Evolutionary conservation across 2,888 invertebrate species (phyloP).

Genomic region (Glaucopsyche alexis): DNA sequence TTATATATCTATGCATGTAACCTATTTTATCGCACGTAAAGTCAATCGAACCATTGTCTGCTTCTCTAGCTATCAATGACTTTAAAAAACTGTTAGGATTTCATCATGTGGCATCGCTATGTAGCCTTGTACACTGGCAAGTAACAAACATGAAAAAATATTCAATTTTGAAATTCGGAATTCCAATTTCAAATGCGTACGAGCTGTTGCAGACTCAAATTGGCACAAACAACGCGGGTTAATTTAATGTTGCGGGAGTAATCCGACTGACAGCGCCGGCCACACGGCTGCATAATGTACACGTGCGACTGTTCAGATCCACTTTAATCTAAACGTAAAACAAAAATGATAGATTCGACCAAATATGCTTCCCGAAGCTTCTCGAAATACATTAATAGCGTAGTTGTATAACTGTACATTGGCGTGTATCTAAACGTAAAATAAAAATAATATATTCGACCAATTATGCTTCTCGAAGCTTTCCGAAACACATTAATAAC

Average conservation of each 20-base stretch:
- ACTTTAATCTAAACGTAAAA: too few relatives aligned
- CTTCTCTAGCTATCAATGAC: neutral
- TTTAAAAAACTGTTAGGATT: neutral
- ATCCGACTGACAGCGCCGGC: conserved; percentile 30
- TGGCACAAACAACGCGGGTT: conserved; percentile 25
- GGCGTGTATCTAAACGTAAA: too few relatives aligned
- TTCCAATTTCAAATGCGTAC: conserved; percentile 22
- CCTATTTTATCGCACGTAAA: too few relatives aligned
- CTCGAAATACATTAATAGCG: too few relatives aligned
- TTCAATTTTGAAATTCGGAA: conserved; percentile 2
- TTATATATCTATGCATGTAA: too few relatives aligned
- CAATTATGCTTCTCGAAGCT: too few relatives aligned
- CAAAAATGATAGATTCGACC: neutral
- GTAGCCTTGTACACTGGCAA: neutral
- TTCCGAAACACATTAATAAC: too few relatives aligned
- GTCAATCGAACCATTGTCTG: neutral
- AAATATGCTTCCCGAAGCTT: too few relatives aligned
- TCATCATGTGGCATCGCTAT: neutral
- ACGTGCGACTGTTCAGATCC: neutral
- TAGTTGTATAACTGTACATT: too few relatives aligned
- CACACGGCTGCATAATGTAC: conserved; percentile 26
- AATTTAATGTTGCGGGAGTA: conserved; percentile 30
- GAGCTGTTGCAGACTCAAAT: conserved; percentile 24
- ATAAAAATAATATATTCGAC: too few relatives aligned
- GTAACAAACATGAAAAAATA: neutral